A percentile compares a stretch with the other conserved stretches of the same genome.
These are phyloP conservation scores for Atta cephalotes DNA, from an alignment of 1,140 invertebrate genomes.

Conservation along the genomic window DNA sequence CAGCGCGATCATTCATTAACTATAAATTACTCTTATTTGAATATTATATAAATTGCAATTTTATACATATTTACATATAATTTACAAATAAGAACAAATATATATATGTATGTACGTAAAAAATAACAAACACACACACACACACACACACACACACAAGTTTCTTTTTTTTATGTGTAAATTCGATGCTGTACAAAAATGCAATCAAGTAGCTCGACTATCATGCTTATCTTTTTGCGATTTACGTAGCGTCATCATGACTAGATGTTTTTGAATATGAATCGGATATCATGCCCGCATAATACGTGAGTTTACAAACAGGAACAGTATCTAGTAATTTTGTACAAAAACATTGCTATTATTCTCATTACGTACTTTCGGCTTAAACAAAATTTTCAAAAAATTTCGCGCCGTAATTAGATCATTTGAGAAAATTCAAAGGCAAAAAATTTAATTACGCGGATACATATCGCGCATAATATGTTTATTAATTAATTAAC, in stretches of 20 bases:
- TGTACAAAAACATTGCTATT: neutral
- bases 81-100: no score
- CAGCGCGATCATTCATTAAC: neutral
- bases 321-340: neutral
- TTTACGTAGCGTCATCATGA: constrained; percentile 74
- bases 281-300: constrained; percentile 12
- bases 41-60: no score
- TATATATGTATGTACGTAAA: neutral
- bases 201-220: neutral
- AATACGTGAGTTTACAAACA: neutral
- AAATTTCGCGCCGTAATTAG: neutral
- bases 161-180: neutral
- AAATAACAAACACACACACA: no score
- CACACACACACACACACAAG: no score
- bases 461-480: neutral
- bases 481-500: neutral
- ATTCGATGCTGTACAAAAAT: neutral
- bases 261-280: constrained; percentile 67
- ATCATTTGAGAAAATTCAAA: neutral
- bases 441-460: neutral
- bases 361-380: neutral
- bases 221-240: constrained; percentile 28
- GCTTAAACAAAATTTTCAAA: neutral
- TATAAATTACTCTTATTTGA: neutral
- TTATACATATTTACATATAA: no score